These are phyloP conservation scores for Dolichomitus sp. DNA, from an alignment of 2,888 invertebrate species.

Conservation along the genomic window DNA sequence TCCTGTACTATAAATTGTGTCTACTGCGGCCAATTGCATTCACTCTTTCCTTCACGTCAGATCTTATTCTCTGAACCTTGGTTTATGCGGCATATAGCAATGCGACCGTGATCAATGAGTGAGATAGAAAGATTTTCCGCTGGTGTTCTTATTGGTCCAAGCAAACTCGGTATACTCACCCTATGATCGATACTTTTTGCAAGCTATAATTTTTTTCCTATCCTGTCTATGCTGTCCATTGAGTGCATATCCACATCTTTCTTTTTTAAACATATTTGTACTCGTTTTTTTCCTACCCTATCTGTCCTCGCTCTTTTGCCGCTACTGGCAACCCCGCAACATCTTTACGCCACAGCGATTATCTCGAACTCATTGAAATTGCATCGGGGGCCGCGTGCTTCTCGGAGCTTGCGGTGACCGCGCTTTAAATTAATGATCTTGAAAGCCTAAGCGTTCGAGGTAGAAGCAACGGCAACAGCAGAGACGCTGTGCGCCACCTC, in stretches of 20 bases:
- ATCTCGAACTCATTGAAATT: slow-evolving; percentile 67
- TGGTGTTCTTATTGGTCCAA: slow-evolving; percentile 58
- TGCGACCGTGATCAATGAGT: not conserved
- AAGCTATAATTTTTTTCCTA: slow-evolving; percentile 40
- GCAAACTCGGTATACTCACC: slow-evolving; percentile 52
- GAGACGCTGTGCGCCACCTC: slow-evolving; percentile 54
- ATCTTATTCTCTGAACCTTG: slow-evolving; percentile 79
- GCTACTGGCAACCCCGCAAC: not conserved
- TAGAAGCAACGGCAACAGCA: slow-evolving; percentile 49
- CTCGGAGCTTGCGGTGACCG: slow-evolving; percentile 71
- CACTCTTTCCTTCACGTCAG: slow-evolving; percentile 67
- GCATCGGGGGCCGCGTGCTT: slow-evolving; percentile 57
- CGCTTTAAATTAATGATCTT: slow-evolving; percentile 85
- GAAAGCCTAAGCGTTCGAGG: slow-evolving; percentile 83
- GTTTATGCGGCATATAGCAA: slow-evolving; percentile 77
- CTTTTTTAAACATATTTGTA: slow-evolving; percentile 15
- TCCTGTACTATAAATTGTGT: slow-evolving; percentile 66
- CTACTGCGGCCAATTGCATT: slow-evolving; percentile 70
- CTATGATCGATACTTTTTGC: slow-evolving; percentile 52
- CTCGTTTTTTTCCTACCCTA: not conserved
- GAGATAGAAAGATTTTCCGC: slow-evolving; percentile 71
- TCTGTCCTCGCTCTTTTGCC: slow-evolving; percentile 1
- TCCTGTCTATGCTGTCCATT: slow-evolving; percentile 19
- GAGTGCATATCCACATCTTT: slow-evolving; percentile 30
- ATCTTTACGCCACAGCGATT: slow-evolving; percentile 56